Percentiles rank a stretch among this genome's conserved stretches.
Conservation (phyloP, 2,113 vertebrate genomes). For the Pachyramphus minor region DNA sequence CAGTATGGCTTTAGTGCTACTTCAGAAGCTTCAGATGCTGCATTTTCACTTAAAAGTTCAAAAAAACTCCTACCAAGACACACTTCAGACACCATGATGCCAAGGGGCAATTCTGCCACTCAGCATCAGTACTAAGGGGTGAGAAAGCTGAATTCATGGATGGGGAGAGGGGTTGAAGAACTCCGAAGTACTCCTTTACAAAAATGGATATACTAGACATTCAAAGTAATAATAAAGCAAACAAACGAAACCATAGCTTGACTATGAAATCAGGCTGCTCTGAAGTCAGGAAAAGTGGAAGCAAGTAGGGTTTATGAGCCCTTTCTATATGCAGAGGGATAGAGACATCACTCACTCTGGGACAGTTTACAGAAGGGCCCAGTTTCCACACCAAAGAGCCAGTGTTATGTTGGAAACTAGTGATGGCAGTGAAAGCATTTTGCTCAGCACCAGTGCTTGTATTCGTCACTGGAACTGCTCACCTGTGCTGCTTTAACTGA, state of each 20-base stretch:
- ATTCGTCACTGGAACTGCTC: accelerated
- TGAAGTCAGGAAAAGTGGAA: not conserved
- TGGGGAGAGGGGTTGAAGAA: accelerated
- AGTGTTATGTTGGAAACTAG: accelerated
- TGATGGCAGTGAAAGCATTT: not conserved
- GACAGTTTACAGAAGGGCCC: not conserved
- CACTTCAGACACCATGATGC: not conserved
- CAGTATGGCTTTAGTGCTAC: not conserved
- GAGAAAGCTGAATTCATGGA: not conserved
- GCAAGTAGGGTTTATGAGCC: not conserved
- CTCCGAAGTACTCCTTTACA: not conserved
- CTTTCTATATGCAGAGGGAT: not conserved
- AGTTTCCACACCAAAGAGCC: not conserved
- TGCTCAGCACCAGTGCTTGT: not conserved
- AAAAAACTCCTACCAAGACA: not conserved
- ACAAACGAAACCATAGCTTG: not conserved
- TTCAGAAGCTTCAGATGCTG: not conserved
- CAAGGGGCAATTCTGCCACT: not conserved
- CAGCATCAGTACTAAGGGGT: not conserved
- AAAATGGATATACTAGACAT: not conserved
- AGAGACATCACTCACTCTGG: not conserved
- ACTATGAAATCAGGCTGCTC: not conserved
- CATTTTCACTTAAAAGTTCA: not conserved
- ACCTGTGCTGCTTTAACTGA: not conserved
- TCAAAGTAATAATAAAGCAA: not conserved